Percentiles rank a stretch among this genome's conserved stretches.
Conservation (phyloP, 2,888 invertebrate genomes). For the Willowsia nigromaculata region DNA sequence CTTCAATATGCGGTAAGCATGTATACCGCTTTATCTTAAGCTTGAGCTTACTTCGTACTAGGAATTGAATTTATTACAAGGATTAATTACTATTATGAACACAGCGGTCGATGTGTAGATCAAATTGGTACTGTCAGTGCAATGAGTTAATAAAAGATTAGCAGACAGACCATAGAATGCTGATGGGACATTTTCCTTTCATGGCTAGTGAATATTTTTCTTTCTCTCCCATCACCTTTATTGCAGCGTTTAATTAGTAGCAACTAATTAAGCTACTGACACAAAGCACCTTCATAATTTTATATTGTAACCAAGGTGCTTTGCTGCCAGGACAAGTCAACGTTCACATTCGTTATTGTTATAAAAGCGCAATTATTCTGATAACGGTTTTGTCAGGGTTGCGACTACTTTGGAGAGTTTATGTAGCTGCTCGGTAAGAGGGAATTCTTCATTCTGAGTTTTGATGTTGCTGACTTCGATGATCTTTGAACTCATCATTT, state of each 20-base stretch:
- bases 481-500: slow-evolving; percentile 54
- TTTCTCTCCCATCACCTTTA: not conserved
- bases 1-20: too few species aligned
- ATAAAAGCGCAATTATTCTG: not conserved
- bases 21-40: too few species aligned
- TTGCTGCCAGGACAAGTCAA: too few species aligned
- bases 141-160: too few species aligned
- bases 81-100: too few species aligned
- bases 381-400: not conserved
- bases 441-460: not conserved
- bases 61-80: too few species aligned
- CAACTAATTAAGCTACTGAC: not conserved
- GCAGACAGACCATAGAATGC: not conserved
- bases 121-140: too few species aligned
- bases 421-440: not conserved
- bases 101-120: too few species aligned
- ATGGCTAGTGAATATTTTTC: not conserved
- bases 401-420: not conserved
- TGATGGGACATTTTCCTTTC: not conserved
- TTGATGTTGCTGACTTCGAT: not conserved
- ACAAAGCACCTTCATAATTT: not conserved
- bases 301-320: not conserved
- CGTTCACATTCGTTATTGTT: too few species aligned
- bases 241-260: not conserved
- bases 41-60: too few species aligned